Percentiles rank a stretch among this genome's conserved stretches.
Evolutionary conservation across 2,113 vertebrate genomes (phyloP).

Genomic region (Australoheros scitulus): DNA sequence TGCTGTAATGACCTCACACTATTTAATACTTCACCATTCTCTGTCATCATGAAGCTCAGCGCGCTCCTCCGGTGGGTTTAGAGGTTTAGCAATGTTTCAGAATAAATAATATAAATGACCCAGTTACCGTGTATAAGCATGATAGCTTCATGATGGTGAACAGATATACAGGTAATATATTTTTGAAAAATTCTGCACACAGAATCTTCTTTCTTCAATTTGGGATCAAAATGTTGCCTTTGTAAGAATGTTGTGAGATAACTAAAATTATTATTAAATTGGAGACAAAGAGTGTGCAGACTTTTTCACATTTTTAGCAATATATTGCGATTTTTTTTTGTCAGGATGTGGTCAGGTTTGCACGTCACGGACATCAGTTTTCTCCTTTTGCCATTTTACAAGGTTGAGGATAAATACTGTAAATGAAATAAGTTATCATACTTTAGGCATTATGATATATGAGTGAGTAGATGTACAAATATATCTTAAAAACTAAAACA

Average conservation of each 20-base stretch:
- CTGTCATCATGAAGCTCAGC: neutral
- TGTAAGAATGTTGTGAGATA: neutral
- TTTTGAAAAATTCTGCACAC: neutral
- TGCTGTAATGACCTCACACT: neutral
- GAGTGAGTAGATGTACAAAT: neutral
- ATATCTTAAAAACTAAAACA: neutral
- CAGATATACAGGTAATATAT: neutral
- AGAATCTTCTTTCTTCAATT: neutral
- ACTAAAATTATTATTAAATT: neutral
- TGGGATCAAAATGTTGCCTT: neutral
- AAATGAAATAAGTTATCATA: neutral
- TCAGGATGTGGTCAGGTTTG: neutral
- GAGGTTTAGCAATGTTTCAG: neutral
- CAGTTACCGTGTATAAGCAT: neutral
- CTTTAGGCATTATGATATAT: neutral
- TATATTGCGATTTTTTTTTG: accelerated
- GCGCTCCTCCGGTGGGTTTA: neutral
- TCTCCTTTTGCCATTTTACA: neutral
- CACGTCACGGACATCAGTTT: neutral
- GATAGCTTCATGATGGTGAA: neutral
- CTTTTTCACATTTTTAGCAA: neutral
- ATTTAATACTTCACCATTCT: neutral
- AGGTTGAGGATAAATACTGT: neutral
- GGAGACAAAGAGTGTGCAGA: accelerated
- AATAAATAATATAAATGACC: neutral